phyloP scores from a whole-genome alignment of 2,888 invertebrate species.

The Epirrhoe alternata region DNA sequence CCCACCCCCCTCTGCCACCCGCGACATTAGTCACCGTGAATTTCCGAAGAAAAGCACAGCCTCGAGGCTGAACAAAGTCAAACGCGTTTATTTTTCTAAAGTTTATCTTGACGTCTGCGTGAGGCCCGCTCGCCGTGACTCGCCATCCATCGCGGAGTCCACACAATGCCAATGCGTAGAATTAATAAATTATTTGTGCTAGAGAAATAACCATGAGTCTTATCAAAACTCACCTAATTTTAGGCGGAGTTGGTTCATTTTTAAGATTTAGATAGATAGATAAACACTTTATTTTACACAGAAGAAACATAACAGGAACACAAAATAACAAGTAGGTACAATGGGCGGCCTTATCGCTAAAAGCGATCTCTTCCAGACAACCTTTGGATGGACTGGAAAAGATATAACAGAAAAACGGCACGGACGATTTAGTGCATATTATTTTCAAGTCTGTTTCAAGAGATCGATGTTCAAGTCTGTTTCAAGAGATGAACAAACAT shows the following conservation, averaged over 20 bases:
- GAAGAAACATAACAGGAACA: too few species aligned
- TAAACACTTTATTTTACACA: too few species aligned
- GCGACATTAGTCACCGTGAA: slow-evolving; percentile 42
- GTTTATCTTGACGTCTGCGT: slow-evolving; percentile 15
- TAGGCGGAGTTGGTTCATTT: background rate
- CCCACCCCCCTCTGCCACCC: slow-evolving; percentile 4
- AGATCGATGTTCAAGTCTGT: background rate
- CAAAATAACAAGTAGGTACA: too few species aligned
- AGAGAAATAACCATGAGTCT: background rate
- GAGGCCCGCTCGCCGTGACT: too few species aligned
- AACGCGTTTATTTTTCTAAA: slow-evolving; percentile 20
- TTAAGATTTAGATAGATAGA: too few species aligned
- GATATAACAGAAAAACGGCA: too few species aligned
- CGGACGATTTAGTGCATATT: too few species aligned
- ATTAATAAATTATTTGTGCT: too few species aligned
- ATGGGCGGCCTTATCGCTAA: too few species aligned
- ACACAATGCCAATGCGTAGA: background rate
- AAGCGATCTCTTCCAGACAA: too few species aligned
- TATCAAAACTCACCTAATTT: too few species aligned
- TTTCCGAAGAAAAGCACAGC: slow-evolving; percentile 39
- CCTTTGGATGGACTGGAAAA: too few species aligned
- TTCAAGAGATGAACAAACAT: background rate
- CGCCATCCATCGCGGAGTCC: background rate
- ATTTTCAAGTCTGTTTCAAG: background rate
- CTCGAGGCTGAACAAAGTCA: background rate